Evolutionary conservation across 2,888 invertebrate genomes (phyloP).

Genomic region (Pseudococcus jackbeardsleyi): DNA sequence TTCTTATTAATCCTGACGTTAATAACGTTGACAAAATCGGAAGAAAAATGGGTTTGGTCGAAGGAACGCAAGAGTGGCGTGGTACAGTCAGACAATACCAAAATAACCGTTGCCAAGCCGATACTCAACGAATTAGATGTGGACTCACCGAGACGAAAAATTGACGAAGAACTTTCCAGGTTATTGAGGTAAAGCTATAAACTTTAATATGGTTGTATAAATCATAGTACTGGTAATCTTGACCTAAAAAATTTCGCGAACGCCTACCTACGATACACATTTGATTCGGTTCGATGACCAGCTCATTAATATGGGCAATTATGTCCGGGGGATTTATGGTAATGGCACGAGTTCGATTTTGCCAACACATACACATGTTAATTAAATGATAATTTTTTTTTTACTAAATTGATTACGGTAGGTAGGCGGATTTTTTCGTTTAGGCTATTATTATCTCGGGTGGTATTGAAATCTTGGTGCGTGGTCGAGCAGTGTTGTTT

Average conservation of each 20-base stretch:
- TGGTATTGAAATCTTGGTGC: background rate
- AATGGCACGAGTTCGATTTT: slow-evolving; percentile 31
- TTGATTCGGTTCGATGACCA: slow-evolving; percentile 50
- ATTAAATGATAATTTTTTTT: slow-evolving; percentile 48
- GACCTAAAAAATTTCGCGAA: slow-evolving; percentile 39
- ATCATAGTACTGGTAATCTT: slow-evolving; percentile 19
- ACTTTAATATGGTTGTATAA: background rate
- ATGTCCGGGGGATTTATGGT: slow-evolving; percentile 34
- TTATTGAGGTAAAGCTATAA: slow-evolving; percentile 45
- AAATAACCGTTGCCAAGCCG: slow-evolving; percentile 60
- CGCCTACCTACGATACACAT: slow-evolving; percentile 2
- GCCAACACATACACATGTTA: slow-evolving; percentile 16
- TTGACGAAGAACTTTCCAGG: slow-evolving; percentile 57
- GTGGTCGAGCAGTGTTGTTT: background rate
- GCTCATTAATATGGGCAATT: slow-evolving; percentile 38
- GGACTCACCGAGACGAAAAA: slow-evolving; percentile 42
- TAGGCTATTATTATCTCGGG: background rate
- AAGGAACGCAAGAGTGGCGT: slow-evolving; percentile 55
- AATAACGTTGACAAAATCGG: slow-evolving; percentile 45
- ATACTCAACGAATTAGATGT: slow-evolving; percentile 52
- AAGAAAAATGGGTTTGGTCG: slow-evolving; percentile 66
- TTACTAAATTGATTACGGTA: background rate
- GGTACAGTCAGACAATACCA: slow-evolving; percentile 41
- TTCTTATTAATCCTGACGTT: slow-evolving; percentile 38
- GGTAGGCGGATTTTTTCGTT: background rate